Percentiles rank a stretch among this genome's conserved stretches.
Conservation (phyloP, 2,797 vertebrate genomes). For the Rhinoraja longicauda region DNA sequence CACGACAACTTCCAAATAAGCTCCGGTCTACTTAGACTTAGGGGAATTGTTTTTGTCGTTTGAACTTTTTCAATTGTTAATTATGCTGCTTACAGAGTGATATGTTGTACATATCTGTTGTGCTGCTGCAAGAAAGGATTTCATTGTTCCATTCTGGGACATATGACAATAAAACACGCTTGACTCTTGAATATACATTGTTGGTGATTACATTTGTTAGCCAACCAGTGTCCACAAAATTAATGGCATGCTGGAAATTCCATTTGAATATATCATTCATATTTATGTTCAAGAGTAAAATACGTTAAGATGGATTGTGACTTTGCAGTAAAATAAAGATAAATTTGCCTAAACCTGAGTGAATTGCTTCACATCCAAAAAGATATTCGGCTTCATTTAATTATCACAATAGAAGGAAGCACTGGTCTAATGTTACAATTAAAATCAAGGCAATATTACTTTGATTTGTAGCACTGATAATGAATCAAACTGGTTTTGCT, state of each 20-base stretch:
- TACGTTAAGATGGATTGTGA: background rate
- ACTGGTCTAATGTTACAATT: background rate
- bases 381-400: background rate
- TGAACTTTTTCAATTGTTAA: no score
- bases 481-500: background rate
- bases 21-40: no score
- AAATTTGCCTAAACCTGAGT: background rate
- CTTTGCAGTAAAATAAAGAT: background rate
- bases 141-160: no score
- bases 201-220: background rate
- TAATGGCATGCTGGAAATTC: background rate
- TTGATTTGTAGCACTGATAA: background rate
- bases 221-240: background rate
- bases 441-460: background rate
- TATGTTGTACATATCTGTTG: no score
- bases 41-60: no score
- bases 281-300: background rate
- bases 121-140: no score
- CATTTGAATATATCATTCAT: background rate
- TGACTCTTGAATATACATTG: no score
- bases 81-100: no score
- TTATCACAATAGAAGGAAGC: background rate
- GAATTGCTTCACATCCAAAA: background rate
- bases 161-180: no score
- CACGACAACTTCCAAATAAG: no score